Percentiles rank a stretch among this genome's conserved stretches.
phyloP scores from a whole-genome alignment of 2,888 invertebrate species.

The Callinectes sapidus region DNA sequence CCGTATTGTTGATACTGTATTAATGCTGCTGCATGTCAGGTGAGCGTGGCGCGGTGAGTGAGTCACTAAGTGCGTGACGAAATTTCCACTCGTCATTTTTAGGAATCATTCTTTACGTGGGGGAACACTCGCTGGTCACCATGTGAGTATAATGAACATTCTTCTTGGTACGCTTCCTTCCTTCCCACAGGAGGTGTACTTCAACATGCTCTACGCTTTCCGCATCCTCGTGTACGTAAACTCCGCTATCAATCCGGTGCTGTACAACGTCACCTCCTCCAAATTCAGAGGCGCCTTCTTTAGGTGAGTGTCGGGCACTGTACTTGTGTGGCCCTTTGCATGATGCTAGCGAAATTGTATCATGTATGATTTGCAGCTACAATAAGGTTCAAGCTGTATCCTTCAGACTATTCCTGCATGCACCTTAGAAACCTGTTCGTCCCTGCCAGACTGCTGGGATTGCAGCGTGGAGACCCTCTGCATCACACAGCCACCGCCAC shows the following conservation, averaged over 20 bases:
- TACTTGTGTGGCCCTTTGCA: background rate
- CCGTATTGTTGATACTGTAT: background rate
- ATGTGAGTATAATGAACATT: background rate
- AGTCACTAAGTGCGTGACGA: background rate
- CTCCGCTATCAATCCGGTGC: conserved; percentile 92
- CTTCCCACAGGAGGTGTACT: conserved; percentile 82
- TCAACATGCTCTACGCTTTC: conserved; percentile 88
- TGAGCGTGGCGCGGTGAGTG: background rate
- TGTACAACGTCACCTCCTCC: conserved; percentile 93
- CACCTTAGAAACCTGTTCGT: background rate
- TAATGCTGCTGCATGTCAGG: background rate
- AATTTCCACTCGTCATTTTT: background rate
- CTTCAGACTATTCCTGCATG: too few relatives aligned
- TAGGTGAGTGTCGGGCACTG: conserved; percentile 29
- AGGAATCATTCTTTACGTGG: background rate
- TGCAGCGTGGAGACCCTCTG: conserved; percentile 30
- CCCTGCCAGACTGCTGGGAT: conserved; percentile 48
- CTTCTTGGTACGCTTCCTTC: background rate
- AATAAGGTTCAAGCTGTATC: too few relatives aligned
- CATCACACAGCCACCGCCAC: conserved; percentile 37
- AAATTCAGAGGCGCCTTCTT: conserved; percentile 83
- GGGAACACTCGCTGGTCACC: background rate
- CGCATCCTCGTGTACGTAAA: conserved; percentile 92
- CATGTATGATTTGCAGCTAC: background rate
- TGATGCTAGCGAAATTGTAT: too few relatives aligned